phyloP scores from a whole-genome alignment of 64 coral and sea anemone genomes.

The Actinia tenebrosa region DNA sequence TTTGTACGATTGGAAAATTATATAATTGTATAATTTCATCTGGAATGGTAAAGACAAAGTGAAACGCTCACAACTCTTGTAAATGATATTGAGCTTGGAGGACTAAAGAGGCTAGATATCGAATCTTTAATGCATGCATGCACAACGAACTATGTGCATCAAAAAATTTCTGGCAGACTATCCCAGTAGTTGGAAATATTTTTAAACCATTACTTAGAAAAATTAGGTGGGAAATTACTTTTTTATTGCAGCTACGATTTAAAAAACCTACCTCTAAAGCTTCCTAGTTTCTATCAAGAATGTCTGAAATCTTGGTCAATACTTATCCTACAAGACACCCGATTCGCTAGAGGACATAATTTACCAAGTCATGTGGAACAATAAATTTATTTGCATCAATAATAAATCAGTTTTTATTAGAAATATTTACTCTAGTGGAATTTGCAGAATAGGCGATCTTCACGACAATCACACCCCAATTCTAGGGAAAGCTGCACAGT shows the following conservation, averaged over 20 bases:
- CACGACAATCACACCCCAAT: neutral
- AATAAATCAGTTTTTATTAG: no score
- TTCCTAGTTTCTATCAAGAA: neutral
- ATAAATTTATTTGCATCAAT: no score
- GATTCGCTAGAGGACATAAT: slow-evolving; percentile 41
- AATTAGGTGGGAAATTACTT: neutral
- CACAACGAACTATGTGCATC: slow-evolving; percentile 5
- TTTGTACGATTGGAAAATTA: no score
- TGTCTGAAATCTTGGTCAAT: neutral
- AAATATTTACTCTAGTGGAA: no score
- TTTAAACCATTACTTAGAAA: neutral
- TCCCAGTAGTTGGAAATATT: neutral
- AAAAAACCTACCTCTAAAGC: neutral
- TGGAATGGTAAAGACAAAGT: neutral
- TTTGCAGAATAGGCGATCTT: neutral
- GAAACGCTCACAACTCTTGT: neutral
- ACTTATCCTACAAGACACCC: slow-evolving; percentile 7
- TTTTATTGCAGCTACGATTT: neutral
- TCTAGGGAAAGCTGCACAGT: neutral
- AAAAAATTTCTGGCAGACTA: neutral
- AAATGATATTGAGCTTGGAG: slow-evolving; percentile 3
- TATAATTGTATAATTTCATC: neutral
- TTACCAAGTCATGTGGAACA: neutral
- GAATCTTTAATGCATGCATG: slow-evolving; percentile 3
- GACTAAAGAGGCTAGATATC: slow-evolving; percentile 12